phyloP scores from a whole-genome alignment of 1,140 invertebrate genomes.

The Bombyx mandarina region DNA sequence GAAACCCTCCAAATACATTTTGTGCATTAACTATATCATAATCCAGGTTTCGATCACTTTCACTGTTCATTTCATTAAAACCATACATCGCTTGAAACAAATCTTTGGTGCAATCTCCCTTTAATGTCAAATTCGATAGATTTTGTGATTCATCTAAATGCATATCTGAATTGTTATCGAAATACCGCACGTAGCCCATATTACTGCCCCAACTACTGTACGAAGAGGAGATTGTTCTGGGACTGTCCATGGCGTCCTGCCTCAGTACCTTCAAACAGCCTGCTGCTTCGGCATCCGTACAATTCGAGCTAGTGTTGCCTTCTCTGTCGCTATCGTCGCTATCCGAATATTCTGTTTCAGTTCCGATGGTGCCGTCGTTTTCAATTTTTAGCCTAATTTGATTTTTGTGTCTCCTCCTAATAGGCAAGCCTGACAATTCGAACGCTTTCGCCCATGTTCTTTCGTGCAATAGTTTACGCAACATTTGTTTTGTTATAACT shows the following conservation, averaged over 20 bases:
- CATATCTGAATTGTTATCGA: conserved; percentile 56
- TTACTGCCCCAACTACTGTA: conserved; percentile 71
- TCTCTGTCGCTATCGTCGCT: conserved; percentile 54
- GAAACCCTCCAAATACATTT: conserved; percentile 17
- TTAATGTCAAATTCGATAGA: conserved; percentile 11
- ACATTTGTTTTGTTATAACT: conserved; percentile 77
- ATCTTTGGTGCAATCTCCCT: conserved; percentile 58
- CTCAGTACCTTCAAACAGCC: conserved; percentile 63
- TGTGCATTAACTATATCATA: conserved; percentile 2
- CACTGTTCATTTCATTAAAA: conserved; percentile 13
- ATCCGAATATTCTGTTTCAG: conserved; percentile 64
- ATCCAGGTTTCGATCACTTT: conserved; percentile 20
- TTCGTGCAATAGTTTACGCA: conserved; percentile 78
- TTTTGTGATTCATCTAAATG: conserved; percentile 31
- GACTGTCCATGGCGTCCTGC: conserved; percentile 73
- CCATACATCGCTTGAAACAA: conserved; percentile 34
- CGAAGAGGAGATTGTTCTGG: conserved; percentile 52
- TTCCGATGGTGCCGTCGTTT: conserved; percentile 67
- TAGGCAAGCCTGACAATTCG: conserved; percentile 65
- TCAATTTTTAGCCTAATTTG: conserved; percentile 69
- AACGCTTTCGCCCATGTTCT: conserved; percentile 64
- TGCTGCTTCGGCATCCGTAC: conserved; percentile 37
- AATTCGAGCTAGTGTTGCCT: conserved; percentile 51
- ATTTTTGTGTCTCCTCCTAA: conserved; percentile 71
- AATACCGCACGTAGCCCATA: conserved; percentile 77